Percentiles rank a stretch among this genome's conserved stretches.
Conservation (phyloP, 2,113 vertebrate species). For the Pollimyrus isidori region DNA sequence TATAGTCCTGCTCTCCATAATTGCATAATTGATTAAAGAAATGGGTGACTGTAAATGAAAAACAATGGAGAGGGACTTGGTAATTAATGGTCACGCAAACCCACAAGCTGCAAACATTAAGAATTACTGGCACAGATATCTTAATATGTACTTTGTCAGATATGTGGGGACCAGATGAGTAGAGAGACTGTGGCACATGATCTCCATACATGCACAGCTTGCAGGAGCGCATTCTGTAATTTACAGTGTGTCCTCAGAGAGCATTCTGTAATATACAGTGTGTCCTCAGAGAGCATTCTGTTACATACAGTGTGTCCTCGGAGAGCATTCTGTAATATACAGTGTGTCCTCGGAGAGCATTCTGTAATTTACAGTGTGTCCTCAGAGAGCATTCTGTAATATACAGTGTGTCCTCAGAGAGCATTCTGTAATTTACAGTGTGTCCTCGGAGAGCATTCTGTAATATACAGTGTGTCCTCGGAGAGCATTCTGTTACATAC, state of each 20-base stretch:
- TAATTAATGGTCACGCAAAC: background rate
- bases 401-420: too few species aligned
- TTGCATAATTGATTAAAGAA: background rate
- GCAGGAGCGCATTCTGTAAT: background rate
- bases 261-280: too few species aligned
- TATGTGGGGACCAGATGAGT: background rate
- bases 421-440: too few species aligned
- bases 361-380: too few species aligned
- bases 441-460: too few species aligned
- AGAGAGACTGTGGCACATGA: background rate
- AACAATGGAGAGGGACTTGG: background rate
- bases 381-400: too few species aligned
- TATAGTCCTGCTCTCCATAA: background rate
- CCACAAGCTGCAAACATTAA: background rate
- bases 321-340: background rate
- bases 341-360: too few species aligned
- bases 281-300: too few species aligned
- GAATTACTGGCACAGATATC: background rate
- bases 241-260: background rate
- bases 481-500: too few species aligned
- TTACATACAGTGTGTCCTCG: too few species aligned
- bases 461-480: too few species aligned
- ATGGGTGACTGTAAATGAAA: background rate
- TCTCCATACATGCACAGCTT: background rate
- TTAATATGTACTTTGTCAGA: background rate